A percentile compares a stretch with the other conserved stretches of the same genome.
Evolutionary conservation across 2,797 vertebrate genomes (phyloP).

Genomic region (Okamejei kenojei): DNA sequence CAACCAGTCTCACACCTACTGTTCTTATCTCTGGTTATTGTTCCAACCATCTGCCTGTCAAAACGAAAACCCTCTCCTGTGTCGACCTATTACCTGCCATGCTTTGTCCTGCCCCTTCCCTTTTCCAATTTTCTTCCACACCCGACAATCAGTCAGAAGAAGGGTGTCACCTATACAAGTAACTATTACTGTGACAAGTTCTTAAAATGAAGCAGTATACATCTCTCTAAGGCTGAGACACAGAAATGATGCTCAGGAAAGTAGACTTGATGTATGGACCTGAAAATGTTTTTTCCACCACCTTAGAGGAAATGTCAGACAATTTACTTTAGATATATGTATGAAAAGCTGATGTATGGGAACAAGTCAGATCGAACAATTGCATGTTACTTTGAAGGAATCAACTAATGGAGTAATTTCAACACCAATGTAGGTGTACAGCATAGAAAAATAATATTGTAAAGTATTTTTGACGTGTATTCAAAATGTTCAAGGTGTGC

Average conservation of each 20-base stretch:
- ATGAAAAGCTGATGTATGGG: neutral
- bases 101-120: too few relatives aligned
- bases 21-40: too few relatives aligned
- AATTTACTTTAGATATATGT: neutral
- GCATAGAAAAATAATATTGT: neutral
- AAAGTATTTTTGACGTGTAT: neutral
- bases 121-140: too few relatives aligned
- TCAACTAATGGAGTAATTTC: neutral
- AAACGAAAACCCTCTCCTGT: too few relatives aligned
- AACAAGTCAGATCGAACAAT: neutral
- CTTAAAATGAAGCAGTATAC: neutral
- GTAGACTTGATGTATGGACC: neutral
- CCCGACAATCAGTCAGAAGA: too few relatives aligned
- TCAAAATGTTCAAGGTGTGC: neutral
- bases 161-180: too few relatives aligned
- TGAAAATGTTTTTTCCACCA: neutral
- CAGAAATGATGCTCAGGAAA: neutral
- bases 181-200: neutral
- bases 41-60: too few relatives aligned
- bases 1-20: too few relatives aligned
- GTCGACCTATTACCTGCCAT: too few relatives aligned
- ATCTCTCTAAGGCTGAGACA: neutral
- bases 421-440: neutral
- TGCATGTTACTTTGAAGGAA: neutral
- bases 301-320: neutral